phyloP scores from a whole-genome alignment of 2,797 vertebrate genomes.

The Pipistrellus nathusii region DNA sequence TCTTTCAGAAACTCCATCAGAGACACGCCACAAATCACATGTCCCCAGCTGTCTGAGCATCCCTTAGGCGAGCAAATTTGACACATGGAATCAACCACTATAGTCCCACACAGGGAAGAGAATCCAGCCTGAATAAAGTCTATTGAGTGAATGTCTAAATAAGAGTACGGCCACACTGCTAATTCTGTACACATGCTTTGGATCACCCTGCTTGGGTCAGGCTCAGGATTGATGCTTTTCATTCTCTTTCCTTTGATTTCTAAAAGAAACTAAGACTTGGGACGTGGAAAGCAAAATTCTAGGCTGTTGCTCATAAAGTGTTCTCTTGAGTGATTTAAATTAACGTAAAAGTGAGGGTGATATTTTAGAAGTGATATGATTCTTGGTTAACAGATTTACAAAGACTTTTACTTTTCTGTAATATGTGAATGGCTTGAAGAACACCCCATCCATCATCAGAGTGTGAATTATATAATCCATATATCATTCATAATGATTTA shows the following conservation, averaged over 20 bases:
- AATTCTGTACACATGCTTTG: neutral
- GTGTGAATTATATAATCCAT: neutral
- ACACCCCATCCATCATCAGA: neutral
- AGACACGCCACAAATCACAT: neutral
- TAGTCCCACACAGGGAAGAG: neutral
- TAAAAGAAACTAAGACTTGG: neutral
- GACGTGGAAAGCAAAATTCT: neutral
- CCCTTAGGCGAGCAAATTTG: neutral
- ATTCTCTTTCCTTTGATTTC: neutral
- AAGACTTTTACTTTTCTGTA: neutral
- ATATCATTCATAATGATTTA: neutral
- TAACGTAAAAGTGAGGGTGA: constrained; percentile 3
- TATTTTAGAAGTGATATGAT: neutral
- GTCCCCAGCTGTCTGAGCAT: neutral
- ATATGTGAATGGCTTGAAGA: neutral
- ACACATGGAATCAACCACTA: neutral
- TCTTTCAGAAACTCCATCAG: neutral
- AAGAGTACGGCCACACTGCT: neutral
- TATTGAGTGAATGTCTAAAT: neutral
- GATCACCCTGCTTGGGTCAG: neutral
- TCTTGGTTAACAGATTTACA: neutral
- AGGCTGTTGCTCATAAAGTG: neutral
- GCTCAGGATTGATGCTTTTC: neutral
- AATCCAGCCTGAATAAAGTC: rapidly evolving
- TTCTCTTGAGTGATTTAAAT: neutral